Evolutionary conservation across 1,140 invertebrate genomes (phyloP).

Genomic region (Ridgeia piscesae): DNA sequence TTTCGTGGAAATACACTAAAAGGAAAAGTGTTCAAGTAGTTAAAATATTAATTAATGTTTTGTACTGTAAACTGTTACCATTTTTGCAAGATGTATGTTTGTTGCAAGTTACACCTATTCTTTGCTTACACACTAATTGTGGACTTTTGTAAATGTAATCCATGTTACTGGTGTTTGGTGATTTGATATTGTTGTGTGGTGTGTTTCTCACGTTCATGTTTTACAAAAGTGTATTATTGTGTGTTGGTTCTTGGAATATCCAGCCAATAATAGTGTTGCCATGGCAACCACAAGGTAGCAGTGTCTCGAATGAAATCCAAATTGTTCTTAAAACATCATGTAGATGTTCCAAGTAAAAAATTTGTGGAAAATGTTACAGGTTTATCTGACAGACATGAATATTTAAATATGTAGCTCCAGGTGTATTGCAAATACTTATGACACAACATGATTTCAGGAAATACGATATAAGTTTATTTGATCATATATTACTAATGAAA

Average conservation of each 20-base stretch:
- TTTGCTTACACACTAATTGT: background rate
- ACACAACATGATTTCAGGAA: too few species aligned
- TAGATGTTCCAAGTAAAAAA: background rate
- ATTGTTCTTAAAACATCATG: background rate
- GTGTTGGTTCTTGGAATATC: background rate
- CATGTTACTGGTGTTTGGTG: background rate
- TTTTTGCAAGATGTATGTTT: background rate
- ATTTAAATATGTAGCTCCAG: background rate
- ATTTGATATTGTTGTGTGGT: background rate
- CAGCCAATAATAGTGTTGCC: background rate
- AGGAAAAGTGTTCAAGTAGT: too few species aligned
- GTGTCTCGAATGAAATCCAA: background rate
- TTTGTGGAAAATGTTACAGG: background rate
- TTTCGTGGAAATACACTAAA: too few species aligned
- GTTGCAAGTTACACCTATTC: background rate
- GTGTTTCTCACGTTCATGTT: background rate
- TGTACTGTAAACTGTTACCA: too few species aligned
- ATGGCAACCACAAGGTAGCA: background rate
- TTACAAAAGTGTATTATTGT: background rate
- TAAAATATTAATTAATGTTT: too few species aligned
- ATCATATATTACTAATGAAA: too few species aligned
- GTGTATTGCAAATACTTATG: too few species aligned
- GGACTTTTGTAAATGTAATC: background rate
- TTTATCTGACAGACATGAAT: background rate
- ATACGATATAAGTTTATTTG: too few species aligned